Percentiles rank a stretch among this genome's conserved stretches.
Evolutionary conservation across 2,113 vertebrate genomes (phyloP).

Genomic region (Stercorarius parasiticus): DNA sequence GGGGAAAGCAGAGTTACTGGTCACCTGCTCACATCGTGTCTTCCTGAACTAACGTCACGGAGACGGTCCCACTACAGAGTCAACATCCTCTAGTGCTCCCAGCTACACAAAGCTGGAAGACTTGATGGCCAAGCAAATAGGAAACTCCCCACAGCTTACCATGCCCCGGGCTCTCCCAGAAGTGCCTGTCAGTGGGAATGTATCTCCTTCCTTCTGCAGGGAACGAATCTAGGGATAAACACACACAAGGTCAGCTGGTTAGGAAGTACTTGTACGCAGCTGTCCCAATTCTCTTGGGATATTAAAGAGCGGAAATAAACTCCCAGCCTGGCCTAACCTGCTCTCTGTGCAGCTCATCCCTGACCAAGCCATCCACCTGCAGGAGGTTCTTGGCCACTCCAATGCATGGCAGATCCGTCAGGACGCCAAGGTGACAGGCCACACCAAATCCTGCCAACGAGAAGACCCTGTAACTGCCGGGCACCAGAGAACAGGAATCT

Average conservation of each 20-base stretch:
- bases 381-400: conserved; percentile 97
- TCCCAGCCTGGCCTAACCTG: conserved; percentile 75
- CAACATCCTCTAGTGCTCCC: neutral
- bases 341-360: conserved; percentile 78
- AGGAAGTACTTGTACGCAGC: rapidly evolving
- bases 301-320: neutral
- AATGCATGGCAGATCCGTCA: conserved; percentile 85
- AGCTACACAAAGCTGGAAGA: neutral
- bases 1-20: neutral
- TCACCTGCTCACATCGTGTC: neutral
- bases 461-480: neutral
- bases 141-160: conserved; percentile 67
- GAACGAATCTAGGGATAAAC: conserved; percentile 73
- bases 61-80: neutral
- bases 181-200: conserved; percentile 78
- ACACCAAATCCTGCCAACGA: conserved; percentile 85
- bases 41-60: neutral
- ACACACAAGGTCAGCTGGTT: neutral
- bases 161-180: conserved; percentile 85
- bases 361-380: conserved; percentile 86
- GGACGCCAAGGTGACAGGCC: conserved; percentile 92
- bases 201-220: conserved; percentile 81
- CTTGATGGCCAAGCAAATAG: rapidly evolving
- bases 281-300: neutral
- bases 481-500: neutral